phyloP scores from a whole-genome alignment of 2,113 vertebrate genomes.

The Neotoma lepida region DNA sequence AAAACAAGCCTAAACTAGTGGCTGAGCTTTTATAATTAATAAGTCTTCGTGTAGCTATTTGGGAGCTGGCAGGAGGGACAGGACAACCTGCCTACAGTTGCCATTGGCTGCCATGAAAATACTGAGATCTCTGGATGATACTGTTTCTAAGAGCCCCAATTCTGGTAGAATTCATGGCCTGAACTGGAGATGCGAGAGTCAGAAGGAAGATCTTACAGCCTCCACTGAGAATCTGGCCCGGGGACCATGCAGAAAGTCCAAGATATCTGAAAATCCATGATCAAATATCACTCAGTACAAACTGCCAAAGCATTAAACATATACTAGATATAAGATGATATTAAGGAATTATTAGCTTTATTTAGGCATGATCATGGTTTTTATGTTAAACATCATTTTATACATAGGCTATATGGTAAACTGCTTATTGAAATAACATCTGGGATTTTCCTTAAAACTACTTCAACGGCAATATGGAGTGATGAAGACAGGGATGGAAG shows the following conservation, averaged over 20 bases:
- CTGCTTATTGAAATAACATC: not conserved
- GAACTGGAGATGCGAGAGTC: not conserved
- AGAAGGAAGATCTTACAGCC: not conserved
- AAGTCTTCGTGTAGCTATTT: too few species aligned
- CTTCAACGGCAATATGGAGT: not conserved
- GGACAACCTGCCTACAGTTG: not conserved
- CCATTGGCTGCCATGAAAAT: not conserved
- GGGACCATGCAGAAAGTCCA: slow-evolving; percentile 8
- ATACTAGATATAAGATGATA: not conserved
- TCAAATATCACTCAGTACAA: not conserved
- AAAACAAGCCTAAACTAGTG: too few species aligned
- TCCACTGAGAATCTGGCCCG: not conserved
- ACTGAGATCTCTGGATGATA: not conserved
- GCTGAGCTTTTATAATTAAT: too few species aligned
- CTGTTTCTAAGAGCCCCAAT: not conserved
- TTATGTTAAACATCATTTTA: not conserved
- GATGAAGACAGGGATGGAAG: not conserved
- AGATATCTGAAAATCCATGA: slow-evolving; percentile 51
- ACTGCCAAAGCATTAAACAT: not conserved
- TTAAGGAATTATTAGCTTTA: not conserved
- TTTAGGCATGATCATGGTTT: not conserved
- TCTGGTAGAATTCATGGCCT: not conserved
- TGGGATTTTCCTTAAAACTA: not conserved
- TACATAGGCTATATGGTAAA: not conserved
- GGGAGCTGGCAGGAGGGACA: too few species aligned